Percentiles rank a stretch among this genome's conserved stretches.
phyloP scores from a whole-genome alignment of 35 echinoderm and acorn worm genomes.

The Eucidaris tribuloides region DNA sequence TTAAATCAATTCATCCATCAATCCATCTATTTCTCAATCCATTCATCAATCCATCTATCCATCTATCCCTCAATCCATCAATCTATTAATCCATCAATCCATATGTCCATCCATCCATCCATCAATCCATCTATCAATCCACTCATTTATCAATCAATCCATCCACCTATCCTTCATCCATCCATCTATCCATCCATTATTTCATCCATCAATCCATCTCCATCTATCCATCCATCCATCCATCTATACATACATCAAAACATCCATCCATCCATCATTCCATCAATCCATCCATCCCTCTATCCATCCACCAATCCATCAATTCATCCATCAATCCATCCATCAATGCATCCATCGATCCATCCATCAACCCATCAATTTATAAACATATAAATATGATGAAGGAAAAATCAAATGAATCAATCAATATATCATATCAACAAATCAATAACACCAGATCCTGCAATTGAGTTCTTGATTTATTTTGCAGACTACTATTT shows the following conservation, averaged over 20 bases:
- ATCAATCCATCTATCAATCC: background rate
- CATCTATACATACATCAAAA: background rate
- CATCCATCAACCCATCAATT: background rate
- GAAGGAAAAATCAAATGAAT: background rate
- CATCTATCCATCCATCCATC: background rate
- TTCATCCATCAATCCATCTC: background rate
- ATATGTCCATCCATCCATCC: background rate
- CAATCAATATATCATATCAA: background rate
- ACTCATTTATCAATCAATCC: too few relatives aligned
- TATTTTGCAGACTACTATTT: too few relatives aligned
- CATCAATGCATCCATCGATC: too few relatives aligned
- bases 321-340: too few relatives aligned
- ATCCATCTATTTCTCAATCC: background rate
- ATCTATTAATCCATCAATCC: too few relatives aligned
- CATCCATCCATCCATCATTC: background rate
- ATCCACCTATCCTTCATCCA: background rate
- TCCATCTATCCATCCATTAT: background rate
- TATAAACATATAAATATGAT: background rate
- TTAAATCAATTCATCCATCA: too few relatives aligned
- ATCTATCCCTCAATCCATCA: background rate
- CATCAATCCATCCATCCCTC: background rate
- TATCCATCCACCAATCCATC: background rate
- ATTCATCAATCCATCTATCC: background rate
- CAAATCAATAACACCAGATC: background rate
- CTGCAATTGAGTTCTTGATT: background rate